These are phyloP conservation scores for Petromus typicus DNA, from an alignment of 2,113 vertebrate genomes.

Conservation along the genomic window DNA sequence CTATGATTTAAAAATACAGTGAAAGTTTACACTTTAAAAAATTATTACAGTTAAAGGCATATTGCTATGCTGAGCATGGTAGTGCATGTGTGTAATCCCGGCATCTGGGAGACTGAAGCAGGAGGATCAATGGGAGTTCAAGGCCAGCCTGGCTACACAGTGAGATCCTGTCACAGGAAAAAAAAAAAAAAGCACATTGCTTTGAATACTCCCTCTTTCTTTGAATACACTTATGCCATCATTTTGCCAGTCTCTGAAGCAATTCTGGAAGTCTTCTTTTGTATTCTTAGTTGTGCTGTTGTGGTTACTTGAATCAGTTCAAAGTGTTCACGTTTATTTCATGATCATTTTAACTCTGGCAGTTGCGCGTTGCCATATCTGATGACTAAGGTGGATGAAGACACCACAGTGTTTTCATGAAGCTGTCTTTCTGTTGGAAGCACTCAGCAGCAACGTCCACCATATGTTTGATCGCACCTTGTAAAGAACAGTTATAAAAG, in stretches of 20 bases:
- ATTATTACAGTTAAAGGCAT: not conserved
- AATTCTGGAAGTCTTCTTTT: not conserved
- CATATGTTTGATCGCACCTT: not conserved
- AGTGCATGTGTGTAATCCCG: not conserved
- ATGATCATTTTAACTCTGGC: not conserved
- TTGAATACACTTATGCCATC: not conserved
- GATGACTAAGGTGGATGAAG: not conserved
- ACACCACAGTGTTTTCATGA: not conserved
- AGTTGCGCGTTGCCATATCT: not conserved
- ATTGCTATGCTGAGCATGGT: not conserved
- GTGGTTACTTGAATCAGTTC: not conserved
- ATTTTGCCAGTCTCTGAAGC: not conserved
- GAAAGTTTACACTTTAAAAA: not conserved
- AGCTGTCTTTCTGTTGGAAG: not conserved
- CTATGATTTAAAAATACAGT: not conserved
- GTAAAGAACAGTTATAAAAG: not conserved
- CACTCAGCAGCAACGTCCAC: not conserved
- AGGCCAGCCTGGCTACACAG: not conserved
- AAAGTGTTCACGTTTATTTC: not conserved
- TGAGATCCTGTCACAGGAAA: not conserved
- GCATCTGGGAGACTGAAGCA: not conserved
- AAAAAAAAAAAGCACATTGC: not conserved
- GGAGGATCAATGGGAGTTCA: not conserved
- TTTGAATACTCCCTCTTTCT: not conserved
- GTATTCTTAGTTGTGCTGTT: not conserved